These are phyloP conservation scores for Mustela erminea DNA, from an alignment of 2,797 vertebrate species.

Conservation along the genomic window DNA sequence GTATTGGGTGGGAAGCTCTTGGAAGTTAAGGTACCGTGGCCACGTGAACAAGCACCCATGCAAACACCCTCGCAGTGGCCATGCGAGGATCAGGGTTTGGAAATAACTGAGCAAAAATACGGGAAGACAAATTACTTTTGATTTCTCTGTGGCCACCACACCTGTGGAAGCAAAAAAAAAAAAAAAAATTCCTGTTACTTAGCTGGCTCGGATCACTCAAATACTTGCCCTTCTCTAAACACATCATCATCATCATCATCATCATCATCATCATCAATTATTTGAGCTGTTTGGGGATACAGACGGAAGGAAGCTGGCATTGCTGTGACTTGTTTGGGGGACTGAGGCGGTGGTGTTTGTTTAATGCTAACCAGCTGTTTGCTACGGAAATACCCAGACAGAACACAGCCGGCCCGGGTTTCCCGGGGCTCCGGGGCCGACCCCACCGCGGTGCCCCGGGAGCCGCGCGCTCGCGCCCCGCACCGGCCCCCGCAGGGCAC, in stretches of 20 bases:
- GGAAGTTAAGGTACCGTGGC: neutral
- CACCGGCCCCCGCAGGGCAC: neutral
- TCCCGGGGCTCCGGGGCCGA: neutral
- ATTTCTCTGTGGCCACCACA: neutral
- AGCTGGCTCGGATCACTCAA: neutral
- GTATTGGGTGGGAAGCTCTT: neutral
- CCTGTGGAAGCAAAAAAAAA: neutral
- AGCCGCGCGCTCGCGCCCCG: neutral
- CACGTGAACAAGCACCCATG: neutral
- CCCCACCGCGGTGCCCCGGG: neutral
- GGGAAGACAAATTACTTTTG: neutral
- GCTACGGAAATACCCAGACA: neutral
- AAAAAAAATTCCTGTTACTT: neutral
- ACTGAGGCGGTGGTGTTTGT: neutral
- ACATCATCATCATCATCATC: neutral
- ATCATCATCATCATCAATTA: too few species aligned
- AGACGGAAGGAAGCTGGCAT: neutral
- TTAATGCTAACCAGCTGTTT: conserved; percentile 51
- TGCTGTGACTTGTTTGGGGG: neutral
- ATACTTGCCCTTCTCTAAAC: neutral
- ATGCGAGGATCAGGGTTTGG: neutral
- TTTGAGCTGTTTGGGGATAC: neutral
- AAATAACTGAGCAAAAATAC: neutral
- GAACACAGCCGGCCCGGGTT: neutral
- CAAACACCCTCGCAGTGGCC: neutral